Base-by-base conservation (phyloP, 2,113 vertebrate genomes). In the Otolemur garnettii region DNA sequence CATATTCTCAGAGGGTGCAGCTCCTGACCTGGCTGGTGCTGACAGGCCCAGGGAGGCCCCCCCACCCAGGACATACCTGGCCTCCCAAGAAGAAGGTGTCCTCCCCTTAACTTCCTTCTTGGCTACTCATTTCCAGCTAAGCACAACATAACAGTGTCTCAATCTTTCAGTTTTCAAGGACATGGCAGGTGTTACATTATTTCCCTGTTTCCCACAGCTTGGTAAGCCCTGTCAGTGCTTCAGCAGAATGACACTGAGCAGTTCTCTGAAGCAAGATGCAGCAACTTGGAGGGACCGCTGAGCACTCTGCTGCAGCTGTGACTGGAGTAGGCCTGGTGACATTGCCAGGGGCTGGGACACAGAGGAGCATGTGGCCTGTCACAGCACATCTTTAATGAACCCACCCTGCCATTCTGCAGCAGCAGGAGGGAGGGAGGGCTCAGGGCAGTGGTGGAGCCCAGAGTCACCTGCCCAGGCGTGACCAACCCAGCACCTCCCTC, bases 81-180 rank as follows among this genome's bases (percentile, higher is more conserved):
- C 33, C 66, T 50, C 15, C 82, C 60, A 30, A 33, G 82, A 92
- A 82, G 21, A 60, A 53, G 50, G 66, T 2, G 19, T 69, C 7
- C 64, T 74, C 45, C 68, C 60, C 38, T 1, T 2, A 10, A 28
- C 66, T 12, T 17, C 81, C 26, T 12, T 17, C 81, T 26, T 66
- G 42, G 86, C 86, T 13, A 17, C 72, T 8, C 30, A 26, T 5
- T 75, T 66, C 83, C 68, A 71, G 69, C 69, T 26, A 55, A 72
- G 57, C 55, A 45, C 28, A 14, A 19, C 60, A 74, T 60, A 30
- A 5, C 45, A 59, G 24, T 50, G 21, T 26, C 33, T 42, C 57
- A n/a, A n/a, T 81, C 86, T 68, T 72, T 79, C 80, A 5, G 75
- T 90, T 55, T 91, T 81, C 86, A 28, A 78, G 78, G 92, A 84